phyloP scores from a whole-genome alignment of 2,797 vertebrate species.

The Onychomys arenicola region DNA sequence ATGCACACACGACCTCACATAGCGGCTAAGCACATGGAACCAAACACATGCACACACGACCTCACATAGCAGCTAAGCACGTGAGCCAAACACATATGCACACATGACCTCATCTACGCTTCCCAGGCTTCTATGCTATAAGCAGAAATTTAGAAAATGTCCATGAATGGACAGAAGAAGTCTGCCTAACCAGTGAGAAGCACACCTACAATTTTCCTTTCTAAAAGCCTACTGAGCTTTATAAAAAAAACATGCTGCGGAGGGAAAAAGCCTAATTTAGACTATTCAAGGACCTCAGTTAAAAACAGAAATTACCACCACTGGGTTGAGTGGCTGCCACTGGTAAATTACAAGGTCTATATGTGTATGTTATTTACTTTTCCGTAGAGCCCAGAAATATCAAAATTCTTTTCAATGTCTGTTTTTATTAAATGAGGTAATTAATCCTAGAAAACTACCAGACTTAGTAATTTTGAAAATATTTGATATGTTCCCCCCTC shows the following conservation, averaged over 20 bases:
- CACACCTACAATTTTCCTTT: not conserved
- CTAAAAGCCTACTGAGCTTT: conserved; percentile 47
- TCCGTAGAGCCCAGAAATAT: not conserved
- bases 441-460: conserved; percentile 47
- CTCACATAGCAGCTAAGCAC: not conserved
- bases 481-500: conserved; percentile 28
- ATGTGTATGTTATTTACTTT: not conserved
- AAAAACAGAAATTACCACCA: conserved; percentile 56
- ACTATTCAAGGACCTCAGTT: not conserved
- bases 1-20: no score
- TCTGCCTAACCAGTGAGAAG: conserved; percentile 21
- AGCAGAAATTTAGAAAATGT: not conserved
- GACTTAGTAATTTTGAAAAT: conserved; percentile 35
- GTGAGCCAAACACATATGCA: not conserved
- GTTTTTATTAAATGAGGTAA: not conserved
- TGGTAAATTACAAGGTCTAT: conserved; percentile 47
- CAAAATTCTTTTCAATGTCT: conserved; percentile 7
- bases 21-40: not conserved
- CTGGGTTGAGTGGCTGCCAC: not conserved
- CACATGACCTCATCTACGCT: not conserved
- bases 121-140: not conserved
- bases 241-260: not conserved
- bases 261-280: not conserved
- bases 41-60: not conserved
- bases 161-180: conserved; percentile 3